Base-by-base conservation (phyloP, 2,113 vertebrate genomes). In the Carettochelys insculpta region DNA sequence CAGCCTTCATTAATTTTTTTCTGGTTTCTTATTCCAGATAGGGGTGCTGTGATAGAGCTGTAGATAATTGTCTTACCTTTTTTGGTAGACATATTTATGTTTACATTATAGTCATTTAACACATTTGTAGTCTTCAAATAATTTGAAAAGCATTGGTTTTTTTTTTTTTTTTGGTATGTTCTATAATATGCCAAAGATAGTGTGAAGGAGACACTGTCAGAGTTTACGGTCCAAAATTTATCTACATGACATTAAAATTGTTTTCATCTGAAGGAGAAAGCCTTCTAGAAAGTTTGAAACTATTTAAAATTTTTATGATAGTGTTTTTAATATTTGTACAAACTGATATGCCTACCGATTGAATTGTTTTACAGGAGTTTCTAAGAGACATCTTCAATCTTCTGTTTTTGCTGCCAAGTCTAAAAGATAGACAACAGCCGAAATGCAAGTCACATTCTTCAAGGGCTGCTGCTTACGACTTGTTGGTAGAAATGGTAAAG, bases 371-470 rank as follows among this genome's bases (percentile, higher is more conserved):
- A 5, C 81, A 99, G 98, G 99, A 99, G 96, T 99, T 99, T 93
- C 98, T 99, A 96, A 98, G 99, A 58, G 99, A 99, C 90, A 98
- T 99, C 87, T 99, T 99, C 97, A 99, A 99, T 95, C 98, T 99
- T 65, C 98, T 99, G 34, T 99, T 99, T 97, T 97, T 99, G 93
- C 97, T 99, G 94, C 99, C 99, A 92, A 99, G 99, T 95, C 97
- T 99, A 86, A 99, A 99, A 88, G 99, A 99, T 82, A 98, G 99
- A 45, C 98, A 98, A 27, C 99, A 99, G 96, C 99, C 99, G 83
- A 99, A 99, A 85, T 99, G 99, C 97, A 99, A 99, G 90, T 99
- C 99, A 3, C 99, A 99, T 95, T 98, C 99, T 31, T 99, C 99
- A 71, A 98, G 99, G 41, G 99, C 99, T 50, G 99, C 99, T 48